phyloP scores from a whole-genome alignment of 2,113 vertebrate species.

The Pygoscelis adeliae region DNA sequence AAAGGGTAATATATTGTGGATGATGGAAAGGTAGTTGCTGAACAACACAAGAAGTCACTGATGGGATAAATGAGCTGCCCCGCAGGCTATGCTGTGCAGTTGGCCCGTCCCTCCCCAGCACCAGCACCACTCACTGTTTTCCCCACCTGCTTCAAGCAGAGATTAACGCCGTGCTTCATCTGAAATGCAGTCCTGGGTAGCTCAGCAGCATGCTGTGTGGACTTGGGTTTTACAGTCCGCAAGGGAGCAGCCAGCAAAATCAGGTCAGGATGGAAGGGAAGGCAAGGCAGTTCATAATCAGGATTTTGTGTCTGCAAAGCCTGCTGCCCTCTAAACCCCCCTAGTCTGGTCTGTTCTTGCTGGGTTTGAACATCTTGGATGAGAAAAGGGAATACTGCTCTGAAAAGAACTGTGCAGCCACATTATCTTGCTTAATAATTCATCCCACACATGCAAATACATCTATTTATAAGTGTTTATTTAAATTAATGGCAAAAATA shows the following conservation, averaged over 20 bases:
- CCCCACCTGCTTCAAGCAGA: not conserved
- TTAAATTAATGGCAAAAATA: not conserved
- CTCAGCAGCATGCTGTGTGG: not conserved
- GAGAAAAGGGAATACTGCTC: not conserved
- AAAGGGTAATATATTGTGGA: accelerated
- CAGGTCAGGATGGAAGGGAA: not conserved
- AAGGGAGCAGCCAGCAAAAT: not conserved
- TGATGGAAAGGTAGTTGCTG: not conserved
- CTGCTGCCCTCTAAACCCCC: too few relatives aligned
- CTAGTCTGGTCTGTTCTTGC: not conserved
- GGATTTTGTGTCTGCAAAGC: not conserved
- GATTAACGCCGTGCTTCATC: too few relatives aligned
- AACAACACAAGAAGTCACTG: too few relatives aligned
- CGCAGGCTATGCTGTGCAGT: not conserved
- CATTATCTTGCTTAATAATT: not conserved
- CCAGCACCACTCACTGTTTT: not conserved
- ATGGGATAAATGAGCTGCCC: too few relatives aligned
- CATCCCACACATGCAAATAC: not conserved
- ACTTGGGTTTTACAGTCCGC: not conserved
- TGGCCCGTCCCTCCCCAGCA: not conserved
- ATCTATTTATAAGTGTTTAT: not conserved
- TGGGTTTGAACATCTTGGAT: not conserved
- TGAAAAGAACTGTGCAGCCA: not conserved
- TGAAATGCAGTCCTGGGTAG: too few relatives aligned
- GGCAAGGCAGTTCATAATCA: not conserved